Conservation (phyloP, 1,140 invertebrate species). For the Sipha flava region DNA sequence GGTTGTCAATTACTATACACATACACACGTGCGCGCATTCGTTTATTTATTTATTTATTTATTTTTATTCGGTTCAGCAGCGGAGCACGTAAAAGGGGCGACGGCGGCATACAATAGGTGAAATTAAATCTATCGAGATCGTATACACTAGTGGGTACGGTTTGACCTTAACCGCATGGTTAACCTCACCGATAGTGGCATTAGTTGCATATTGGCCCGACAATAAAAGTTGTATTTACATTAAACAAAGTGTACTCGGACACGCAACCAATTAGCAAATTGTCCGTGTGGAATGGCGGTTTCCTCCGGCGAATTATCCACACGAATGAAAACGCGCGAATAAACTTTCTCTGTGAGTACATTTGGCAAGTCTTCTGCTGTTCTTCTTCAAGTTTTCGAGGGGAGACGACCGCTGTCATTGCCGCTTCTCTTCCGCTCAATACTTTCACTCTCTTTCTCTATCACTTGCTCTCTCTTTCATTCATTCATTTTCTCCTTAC, state of each 20-base stretch:
- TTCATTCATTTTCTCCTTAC: too few relatives aligned
- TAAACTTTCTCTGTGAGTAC: neutral
- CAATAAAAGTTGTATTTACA: slow-evolving; percentile 13
- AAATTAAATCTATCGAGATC: too few relatives aligned
- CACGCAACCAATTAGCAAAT: slow-evolving; percentile 31
- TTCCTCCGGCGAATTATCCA: neutral
- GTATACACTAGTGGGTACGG: too few relatives aligned
- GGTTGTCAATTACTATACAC: neutral
- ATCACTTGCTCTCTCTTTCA: neutral
- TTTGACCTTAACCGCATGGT: too few relatives aligned
- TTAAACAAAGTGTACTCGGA: neutral
- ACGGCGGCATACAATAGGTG: too few relatives aligned
- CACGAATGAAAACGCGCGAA: neutral
- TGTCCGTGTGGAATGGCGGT: slow-evolving; percentile 8
- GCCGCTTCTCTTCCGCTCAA: neutral
- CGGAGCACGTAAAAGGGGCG: too few relatives aligned
- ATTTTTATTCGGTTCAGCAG: too few relatives aligned
- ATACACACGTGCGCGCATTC: too few relatives aligned
- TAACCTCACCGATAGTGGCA: too few relatives aligned
- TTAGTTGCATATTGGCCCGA: neutral
- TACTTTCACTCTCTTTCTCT: neutral
- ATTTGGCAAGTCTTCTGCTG: neutral
- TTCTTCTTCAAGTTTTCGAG: neutral
- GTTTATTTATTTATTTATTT: too few relatives aligned
- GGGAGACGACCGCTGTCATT: neutral